Percentiles rank a stretch among this genome's conserved stretches.
phyloP scores from a whole-genome alignment of 2,888 invertebrate species.

The Bembecia ichneumoniformis region DNA sequence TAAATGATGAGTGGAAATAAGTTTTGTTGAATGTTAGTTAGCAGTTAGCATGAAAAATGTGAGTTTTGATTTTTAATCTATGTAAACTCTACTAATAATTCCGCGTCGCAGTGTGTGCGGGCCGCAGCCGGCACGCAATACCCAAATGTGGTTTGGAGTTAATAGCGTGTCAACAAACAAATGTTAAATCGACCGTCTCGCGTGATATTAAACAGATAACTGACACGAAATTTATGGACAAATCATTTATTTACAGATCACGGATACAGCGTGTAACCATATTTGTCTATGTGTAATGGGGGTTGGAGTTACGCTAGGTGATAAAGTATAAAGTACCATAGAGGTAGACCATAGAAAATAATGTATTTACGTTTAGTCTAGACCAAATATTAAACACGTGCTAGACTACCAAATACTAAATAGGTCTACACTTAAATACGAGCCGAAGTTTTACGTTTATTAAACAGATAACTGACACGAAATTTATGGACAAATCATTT shows the following conservation, averaged over 20 bases:
- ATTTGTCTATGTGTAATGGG: too few species aligned
- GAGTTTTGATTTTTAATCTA: background rate
- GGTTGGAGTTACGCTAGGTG: too few species aligned
- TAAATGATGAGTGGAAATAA: too few species aligned
- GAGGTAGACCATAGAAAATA: too few species aligned
- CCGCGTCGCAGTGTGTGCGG: conserved; percentile 2
- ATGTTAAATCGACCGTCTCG: conserved; percentile 26
- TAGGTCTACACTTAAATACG: too few species aligned
- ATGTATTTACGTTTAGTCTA: too few species aligned
- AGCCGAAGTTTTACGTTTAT: too few species aligned
- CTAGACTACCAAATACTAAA: too few species aligned
- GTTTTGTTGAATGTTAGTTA: background rate
- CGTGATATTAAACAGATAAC: background rate
- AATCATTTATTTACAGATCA: too few species aligned
- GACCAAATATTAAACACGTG: too few species aligned
- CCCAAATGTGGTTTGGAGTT: conserved; percentile 18
- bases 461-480: background rate
- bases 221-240: background rate
- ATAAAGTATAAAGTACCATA: too few species aligned
- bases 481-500: background rate
- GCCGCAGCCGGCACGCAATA: conserved; percentile 7
- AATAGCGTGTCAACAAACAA: conserved; percentile 34
- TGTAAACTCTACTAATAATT: conserved; percentile 1
- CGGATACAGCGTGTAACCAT: too few species aligned
- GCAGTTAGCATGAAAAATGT: background rate